A percentile compares a stretch with the other conserved stretches of the same genome.
phyloP scores from a whole-genome alignment of 2,113 vertebrate species.

The Antigone vipio region DNA sequence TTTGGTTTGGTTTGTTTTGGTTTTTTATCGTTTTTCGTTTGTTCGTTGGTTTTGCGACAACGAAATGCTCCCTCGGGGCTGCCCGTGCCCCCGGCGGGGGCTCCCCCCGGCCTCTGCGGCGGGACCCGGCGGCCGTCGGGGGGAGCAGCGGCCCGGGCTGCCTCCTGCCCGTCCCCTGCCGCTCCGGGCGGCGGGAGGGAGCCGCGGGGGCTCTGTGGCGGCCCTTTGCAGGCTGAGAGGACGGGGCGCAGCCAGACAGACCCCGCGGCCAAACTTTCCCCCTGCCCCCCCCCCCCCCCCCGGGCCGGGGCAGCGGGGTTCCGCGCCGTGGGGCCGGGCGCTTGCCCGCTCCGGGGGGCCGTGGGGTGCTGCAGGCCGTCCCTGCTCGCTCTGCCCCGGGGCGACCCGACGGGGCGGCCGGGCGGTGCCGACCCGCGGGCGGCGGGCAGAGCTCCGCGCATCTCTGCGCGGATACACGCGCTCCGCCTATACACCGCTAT shows the following conservation, averaged over 20 bases:
- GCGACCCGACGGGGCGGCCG: not conserved
- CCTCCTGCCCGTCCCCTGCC: not conserved
- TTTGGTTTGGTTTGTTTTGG: not conserved
- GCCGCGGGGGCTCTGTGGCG: no score
- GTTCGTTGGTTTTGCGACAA: not conserved
- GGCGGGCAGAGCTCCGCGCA: not conserved
- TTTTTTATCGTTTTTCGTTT: not conserved
- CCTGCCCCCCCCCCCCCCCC: no score
- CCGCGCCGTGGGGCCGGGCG: no score
- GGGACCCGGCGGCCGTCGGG: not conserved
- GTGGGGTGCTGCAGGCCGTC: not conserved
- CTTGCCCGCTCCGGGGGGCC: no score
- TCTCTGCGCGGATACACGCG: not conserved
- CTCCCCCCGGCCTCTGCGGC: no score
- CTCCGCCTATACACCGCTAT: accelerated
- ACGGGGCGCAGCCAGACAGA: not conserved
- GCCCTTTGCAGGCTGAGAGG: not conserved
- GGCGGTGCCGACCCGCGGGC: not conserved
- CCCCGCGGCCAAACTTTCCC: not conserved
- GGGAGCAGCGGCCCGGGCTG: not conserved
- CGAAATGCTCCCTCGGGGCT: not conserved
- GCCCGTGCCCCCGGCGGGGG: no score
- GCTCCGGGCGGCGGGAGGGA: not conserved
- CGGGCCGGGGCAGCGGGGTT: no score
- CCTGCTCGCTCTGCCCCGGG: not conserved